Base-by-base conservation (phyloP, 2,113 vertebrate genomes). In the Miniopterus natalensis region DNA sequence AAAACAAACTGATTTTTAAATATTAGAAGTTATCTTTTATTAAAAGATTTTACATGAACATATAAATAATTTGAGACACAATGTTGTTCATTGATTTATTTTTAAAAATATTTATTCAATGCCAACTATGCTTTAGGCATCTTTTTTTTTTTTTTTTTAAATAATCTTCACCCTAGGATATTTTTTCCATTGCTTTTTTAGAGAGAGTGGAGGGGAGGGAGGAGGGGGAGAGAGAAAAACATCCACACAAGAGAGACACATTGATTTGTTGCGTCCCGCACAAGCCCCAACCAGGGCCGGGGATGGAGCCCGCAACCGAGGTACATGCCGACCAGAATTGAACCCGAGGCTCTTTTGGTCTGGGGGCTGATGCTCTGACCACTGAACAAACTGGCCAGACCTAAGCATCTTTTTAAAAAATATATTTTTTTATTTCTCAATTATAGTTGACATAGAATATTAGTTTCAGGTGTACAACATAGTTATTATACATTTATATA, bases 1-100 rank as follows among this genome's bases (percentile, higher is more conserved):
- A 49, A 92, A 95, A 85, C 47, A 66, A 83, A 77, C 10, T 71
- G 49, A 68, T 78, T 63, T 81, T 55, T 29, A 86, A 94, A 85
- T 61, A 49, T 13, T 73, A 27, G 31, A 80, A 66, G 25, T 90
- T 53, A 89, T 47, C 59, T 95, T 95, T 79, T 45, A 79, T 75
- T 68, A 51, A 78, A 78, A 92, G 5, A 0, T 12, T 81, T 87
- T 75, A 31, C 23, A 71, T 40, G 12, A 75, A 65, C 68, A 83
- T 63, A 21, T 78, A 90, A 86, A 27, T 89, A 84, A 90, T 42
- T 66, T 25, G 14, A 90, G 47, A 84, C 79, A 81, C 17, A 94
- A 84, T n/a, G 78, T n/a, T 57, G 12, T 15, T 73, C 13, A 73
- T 57, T 81, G 57, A 85, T 36, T 73, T 23, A 70, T 53, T 68